Percentiles rank a stretch among this genome's conserved stretches.
These are phyloP conservation scores for Hesperia comma DNA, from an alignment of 2,888 invertebrate genomes.

Conservation along the genomic window DNA sequence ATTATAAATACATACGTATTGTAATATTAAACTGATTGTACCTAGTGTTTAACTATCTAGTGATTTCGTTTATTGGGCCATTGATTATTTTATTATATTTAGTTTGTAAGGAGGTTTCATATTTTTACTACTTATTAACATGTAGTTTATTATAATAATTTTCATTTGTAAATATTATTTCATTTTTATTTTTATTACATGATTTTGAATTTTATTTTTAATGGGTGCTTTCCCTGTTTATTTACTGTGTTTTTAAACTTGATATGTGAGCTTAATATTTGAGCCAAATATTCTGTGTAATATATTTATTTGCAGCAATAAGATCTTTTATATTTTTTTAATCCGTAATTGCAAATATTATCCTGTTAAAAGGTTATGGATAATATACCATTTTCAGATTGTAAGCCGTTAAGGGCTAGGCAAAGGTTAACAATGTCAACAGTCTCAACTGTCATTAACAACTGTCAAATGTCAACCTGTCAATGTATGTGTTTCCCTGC, in stretches of 20 bases:
- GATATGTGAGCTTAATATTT: neutral
- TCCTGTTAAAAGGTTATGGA: neutral
- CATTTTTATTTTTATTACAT: constrained; percentile 11
- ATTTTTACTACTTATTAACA: constrained; percentile 18
- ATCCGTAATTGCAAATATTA: neutral
- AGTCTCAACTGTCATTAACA: neutral
- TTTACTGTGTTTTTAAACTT: neutral
- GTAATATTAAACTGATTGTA: neutral
- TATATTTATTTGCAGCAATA: neutral
- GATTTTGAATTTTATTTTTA: constrained; percentile 1
- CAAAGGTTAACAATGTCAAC: neutral
- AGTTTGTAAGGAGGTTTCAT: constrained; percentile 11
- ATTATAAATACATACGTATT: neutral
- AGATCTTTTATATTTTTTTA: neutral
- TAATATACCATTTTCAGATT: neutral
- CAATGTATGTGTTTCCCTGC: too few relatives aligned
- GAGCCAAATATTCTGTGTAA: neutral
- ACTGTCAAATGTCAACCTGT: constrained; percentile 4
- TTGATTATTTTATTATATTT: constrained; percentile 10
- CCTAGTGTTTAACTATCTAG: neutral
- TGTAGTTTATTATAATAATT: constrained; percentile 1
- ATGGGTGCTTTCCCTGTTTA: constrained; percentile 20
- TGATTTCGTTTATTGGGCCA: neutral
- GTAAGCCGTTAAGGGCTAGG: neutral
- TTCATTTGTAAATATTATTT: constrained; percentile 32